A percentile compares a stretch with the other conserved stretches of the same genome.
Conservation (phyloP, 2,797 vertebrate species). For the Mareca penelope region DNA sequence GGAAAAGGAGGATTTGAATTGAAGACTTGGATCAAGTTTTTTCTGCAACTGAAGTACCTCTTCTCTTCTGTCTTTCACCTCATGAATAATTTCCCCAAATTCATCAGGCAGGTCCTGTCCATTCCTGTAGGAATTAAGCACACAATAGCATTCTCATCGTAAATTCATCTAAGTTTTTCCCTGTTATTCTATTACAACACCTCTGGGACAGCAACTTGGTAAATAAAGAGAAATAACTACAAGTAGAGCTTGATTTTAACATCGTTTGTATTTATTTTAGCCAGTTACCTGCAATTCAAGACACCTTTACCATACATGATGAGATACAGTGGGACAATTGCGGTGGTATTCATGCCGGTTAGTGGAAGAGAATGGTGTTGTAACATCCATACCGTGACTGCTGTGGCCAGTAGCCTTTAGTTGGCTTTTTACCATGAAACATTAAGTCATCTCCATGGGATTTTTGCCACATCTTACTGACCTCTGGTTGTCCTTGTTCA, state of each 20-base stretch:
- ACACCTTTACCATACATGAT: not conserved
- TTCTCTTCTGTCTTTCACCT: not conserved
- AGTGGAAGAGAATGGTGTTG: not conserved
- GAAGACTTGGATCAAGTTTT: not conserved
- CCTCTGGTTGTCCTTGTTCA: not conserved
- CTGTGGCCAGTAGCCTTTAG: not conserved
- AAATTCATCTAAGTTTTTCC: not conserved
- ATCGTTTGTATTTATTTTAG: not conserved
- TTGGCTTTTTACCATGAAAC: not conserved
- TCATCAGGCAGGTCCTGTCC: not conserved
- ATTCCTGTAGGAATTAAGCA: not conserved
- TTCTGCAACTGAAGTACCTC: not conserved
- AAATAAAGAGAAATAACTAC: not conserved
- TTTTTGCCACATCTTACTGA: fast-evolving
- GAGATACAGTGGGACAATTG: not conserved
- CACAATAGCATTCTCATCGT: not conserved
- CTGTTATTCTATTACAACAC: not conserved
- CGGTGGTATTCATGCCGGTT: not conserved
- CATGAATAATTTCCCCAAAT: not conserved
- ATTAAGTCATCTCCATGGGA: not conserved
- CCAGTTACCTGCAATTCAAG: not conserved
- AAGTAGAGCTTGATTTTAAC: not conserved
- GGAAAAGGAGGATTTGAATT: not conserved
- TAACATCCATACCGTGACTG: fast-evolving
- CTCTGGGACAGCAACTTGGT: not conserved